Conservation (phyloP, 2,888 invertebrate species). For the Rotaria socialis region DNA sequence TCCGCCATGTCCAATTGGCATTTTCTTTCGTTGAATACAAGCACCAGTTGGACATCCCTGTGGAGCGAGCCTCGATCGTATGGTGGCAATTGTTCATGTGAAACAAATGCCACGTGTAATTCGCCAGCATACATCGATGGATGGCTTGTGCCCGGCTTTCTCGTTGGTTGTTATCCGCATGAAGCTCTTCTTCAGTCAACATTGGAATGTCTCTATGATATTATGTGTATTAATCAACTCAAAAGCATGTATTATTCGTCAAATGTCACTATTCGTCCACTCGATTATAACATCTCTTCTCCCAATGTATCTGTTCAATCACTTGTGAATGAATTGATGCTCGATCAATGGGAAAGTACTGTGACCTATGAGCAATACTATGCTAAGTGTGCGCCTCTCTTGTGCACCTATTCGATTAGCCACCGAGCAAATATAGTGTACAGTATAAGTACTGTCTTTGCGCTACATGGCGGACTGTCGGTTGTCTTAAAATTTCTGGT, state of each 20-base stretch:
- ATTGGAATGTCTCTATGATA: background rate
- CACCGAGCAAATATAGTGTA: background rate
- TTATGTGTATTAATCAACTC: background rate
- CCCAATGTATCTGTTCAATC: background rate
- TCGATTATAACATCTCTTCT: background rate
- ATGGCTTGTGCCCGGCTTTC: background rate
- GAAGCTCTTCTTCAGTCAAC: slow-evolving; percentile 35
- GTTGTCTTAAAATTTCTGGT: background rate
- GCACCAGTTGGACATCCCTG: background rate
- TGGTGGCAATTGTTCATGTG: background rate
- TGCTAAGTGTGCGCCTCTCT: background rate
- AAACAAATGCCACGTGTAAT: background rate
- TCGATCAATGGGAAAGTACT: background rate
- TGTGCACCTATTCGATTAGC: background rate
- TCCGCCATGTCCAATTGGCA: background rate
- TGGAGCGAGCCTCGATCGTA: background rate
- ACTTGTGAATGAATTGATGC: background rate
- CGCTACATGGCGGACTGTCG: background rate
- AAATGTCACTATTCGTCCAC: background rate
- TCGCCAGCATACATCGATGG: background rate
- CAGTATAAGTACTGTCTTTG: background rate
- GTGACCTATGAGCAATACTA: background rate
- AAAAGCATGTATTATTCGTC: background rate
- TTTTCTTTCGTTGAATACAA: background rate
- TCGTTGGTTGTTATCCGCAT: background rate